Evolutionary conservation across 2,797 vertebrate genomes (phyloP).

Genomic region (Smutsia gigantea): DNA sequence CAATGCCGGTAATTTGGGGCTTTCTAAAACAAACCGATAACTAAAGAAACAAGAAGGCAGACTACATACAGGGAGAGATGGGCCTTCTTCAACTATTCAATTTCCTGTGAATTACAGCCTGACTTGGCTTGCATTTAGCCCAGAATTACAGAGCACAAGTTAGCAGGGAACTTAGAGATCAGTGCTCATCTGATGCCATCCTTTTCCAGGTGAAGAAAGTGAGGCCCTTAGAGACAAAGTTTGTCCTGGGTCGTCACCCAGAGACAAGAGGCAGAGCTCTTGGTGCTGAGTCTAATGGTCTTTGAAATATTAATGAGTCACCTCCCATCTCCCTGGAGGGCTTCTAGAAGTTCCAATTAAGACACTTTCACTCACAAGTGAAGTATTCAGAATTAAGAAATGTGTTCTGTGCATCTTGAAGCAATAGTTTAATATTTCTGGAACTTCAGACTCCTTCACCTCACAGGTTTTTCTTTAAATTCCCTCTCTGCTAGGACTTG

Average conservation of each 20-base stretch:
- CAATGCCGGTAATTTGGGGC: not conserved
- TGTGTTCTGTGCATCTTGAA: constrained; percentile 32
- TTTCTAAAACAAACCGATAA: constrained; percentile 33
- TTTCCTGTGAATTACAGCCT: not conserved
- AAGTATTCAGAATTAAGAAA: constrained; percentile 53
- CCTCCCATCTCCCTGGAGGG: constrained; percentile 14
- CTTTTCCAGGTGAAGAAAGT: constrained; percentile 30
- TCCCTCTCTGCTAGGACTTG: not conserved
- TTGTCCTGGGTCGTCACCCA: not conserved
- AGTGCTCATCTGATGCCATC: constrained; percentile 1
- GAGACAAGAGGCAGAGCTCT: not conserved
- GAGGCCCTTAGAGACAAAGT: constrained; percentile 9
- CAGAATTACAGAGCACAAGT: not conserved
- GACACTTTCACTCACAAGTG: constrained; percentile 8
- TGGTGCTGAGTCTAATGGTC: not conserved
- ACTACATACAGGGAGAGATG: not conserved
- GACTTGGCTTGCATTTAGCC: not conserved
- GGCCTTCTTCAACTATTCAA: not conserved
- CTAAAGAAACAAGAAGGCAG: not conserved
- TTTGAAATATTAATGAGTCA: constrained; percentile 50
- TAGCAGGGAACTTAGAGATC: not conserved
- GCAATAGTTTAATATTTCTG: constrained; percentile 3
- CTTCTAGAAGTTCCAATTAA: constrained; percentile 45
- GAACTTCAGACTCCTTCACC: not conserved
- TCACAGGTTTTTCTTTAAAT: not conserved